Evolutionary conservation across 2,113 vertebrate genomes (phyloP), one percentile per base, ranked within the genome.

Genomic region (Neoarius graeffei): DNA sequence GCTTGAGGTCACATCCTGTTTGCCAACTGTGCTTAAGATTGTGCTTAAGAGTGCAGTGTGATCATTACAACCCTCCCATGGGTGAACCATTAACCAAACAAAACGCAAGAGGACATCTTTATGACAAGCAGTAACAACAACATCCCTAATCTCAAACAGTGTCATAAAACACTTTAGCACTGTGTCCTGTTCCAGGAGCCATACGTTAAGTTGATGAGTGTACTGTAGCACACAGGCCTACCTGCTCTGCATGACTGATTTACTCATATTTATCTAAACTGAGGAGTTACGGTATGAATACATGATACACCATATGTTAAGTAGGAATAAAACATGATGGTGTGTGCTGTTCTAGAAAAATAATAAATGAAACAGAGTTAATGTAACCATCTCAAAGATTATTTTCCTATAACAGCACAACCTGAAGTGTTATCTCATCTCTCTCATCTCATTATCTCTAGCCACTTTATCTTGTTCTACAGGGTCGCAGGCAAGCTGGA

Each of bases 71-170:
- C 66, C 48, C 48, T 81, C 50, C 27, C 20, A 48, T 25, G 19
- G 17, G 69, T 79, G 9, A 89, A 85, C 89, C 74, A 89, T 89
- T 87, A 87, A 89, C 89, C 74, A 82, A 23, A 64, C 50, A 17
- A 87, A 80, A 85, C 35, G 20, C 35, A 88, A 88, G 73, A 83
- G 80, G 89, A 90, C 54, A 73, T 84, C 87, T 90, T 88, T 88
- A 90, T 88, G 77, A 57, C 13, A 11, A 50, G 73, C 73, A n/a
- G 20, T 88, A 86, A 88, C 83, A 89, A 87, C 86, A 88, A 81
- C 42, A 69, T 73, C 87, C 81, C 74, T 86, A 86, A 86, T 88
- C 84, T 86, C 52, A 86, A 60, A 88, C 50, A 64, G n/a, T 30
- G 67, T 83, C 84, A 88, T 90, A 88, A 88, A 86, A 88, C 80